Base-by-base conservation (phyloP, 2,797 vertebrate genomes). In the Ataeniobius toweri region DNA sequence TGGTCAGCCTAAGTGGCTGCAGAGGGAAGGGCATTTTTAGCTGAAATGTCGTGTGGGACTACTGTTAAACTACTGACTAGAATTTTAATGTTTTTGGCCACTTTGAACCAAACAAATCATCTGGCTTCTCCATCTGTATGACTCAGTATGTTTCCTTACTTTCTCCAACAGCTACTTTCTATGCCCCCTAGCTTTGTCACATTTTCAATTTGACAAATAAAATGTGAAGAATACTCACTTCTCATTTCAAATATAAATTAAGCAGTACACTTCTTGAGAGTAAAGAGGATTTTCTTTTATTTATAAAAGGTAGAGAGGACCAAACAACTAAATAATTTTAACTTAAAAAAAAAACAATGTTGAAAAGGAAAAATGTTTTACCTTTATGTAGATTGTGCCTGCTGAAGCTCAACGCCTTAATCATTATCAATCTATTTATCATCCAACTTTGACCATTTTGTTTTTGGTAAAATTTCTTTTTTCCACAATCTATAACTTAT, bases 1-100 rank as follows among this genome's bases (percentile, higher is more conserved):
- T 6, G 85, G 82, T 86, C 84, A 80, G 77, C 20, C 73, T 61
- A 53, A 59, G 6, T 46, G 39, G 39, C 56, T 70, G 75, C 68
- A 73, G n/a, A 65, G 73, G 46, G 36, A 71, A 71, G 46, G 22
- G 55, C 78, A 22, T 16, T 22, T 24, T 72, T 72, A 75, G 71
- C 68, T 79, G 78, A 39, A 53, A 79, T 51, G 44, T 78, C 6
- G 73, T 48, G 46, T 14, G 36, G 36, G 36, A 36, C 36, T 36
- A 46, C 44, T 46, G 44, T 46, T 1, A 46, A 46, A 46, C 44
- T 46, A 10, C 10, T 46, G 44, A 46, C 44, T 46, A 46, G 44
- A 10, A 46, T 7, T 46, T 7, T 0, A 46, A 46, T 9, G 10
- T 46, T 7, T 46, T 46, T 46, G 6, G 44, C 44, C 44, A 46